These are phyloP conservation scores for Gandaritis pyraliata DNA, from an alignment of 2,888 invertebrate species.

Conservation along the genomic window DNA sequence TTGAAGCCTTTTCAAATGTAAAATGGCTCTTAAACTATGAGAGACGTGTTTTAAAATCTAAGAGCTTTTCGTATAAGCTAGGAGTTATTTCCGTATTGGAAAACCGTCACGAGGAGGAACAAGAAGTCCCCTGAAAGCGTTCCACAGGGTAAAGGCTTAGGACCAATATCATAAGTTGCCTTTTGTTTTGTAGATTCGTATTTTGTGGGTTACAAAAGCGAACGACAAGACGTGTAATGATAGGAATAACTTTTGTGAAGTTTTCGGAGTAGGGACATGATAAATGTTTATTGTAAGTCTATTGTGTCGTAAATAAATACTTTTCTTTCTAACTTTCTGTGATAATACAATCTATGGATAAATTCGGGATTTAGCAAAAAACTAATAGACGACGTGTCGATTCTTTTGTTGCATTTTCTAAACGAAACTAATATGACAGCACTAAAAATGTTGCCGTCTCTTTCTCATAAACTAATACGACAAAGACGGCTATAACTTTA, in stretches of 20 bases:
- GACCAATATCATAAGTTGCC: constrained; percentile 7
- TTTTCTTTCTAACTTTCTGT: too few relatives aligned
- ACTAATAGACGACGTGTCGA: too few relatives aligned
- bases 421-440: too few relatives aligned
- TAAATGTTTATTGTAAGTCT: too few relatives aligned
- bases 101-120: constrained; percentile 20
- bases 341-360: too few relatives aligned
- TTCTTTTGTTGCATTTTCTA: too few relatives aligned
- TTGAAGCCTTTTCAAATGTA: constrained; percentile 11
- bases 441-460: too few relatives aligned
- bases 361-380: too few relatives aligned
- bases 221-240: neutral
- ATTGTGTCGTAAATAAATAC: too few relatives aligned
- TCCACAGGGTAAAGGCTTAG: constrained; percentile 5
- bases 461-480: too few relatives aligned
- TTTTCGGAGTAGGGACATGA: too few relatives aligned
- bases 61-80: constrained; percentile 8
- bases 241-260: neutral
- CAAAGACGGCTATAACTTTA: too few relatives aligned
- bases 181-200: neutral
- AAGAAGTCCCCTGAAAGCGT: neutral
- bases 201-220: neutral
- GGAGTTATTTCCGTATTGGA: constrained; percentile 20
- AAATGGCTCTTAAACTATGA: constrained; percentile 6
- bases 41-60: constrained; percentile 16